These are phyloP conservation scores for Smutsia temminckii DNA, from an alignment of 2,797 vertebrate species.

Conservation along the genomic window DNA sequence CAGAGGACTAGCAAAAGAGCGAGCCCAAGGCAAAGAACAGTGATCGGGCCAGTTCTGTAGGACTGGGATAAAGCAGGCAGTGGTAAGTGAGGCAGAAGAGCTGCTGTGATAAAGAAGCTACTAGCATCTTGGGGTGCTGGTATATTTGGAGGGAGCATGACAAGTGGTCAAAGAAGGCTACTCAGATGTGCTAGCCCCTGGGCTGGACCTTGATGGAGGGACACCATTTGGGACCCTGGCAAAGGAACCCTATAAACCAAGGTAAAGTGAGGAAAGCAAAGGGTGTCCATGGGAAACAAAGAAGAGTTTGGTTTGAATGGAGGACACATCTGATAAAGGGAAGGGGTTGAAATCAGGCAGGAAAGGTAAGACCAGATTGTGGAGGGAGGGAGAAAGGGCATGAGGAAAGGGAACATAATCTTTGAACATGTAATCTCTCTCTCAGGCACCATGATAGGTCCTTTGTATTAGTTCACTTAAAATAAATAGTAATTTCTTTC, in stretches of 20 bases:
- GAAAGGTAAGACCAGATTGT: neutral
- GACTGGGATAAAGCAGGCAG: neutral
- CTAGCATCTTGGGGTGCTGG: neutral
- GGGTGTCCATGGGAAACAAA: neutral
- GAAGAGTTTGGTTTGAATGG: neutral
- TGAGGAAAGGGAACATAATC: neutral
- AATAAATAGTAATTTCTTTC: neutral
- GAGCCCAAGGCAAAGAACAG: neutral
- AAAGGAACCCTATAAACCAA: neutral
- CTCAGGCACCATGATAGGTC: neutral
- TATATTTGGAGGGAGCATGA: neutral
- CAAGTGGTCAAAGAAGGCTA: neutral
- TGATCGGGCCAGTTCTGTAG: neutral
- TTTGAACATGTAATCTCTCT: neutral
- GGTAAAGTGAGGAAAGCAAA: neutral
- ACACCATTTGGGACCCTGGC: neutral
- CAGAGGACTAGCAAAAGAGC: neutral
- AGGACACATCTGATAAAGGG: neutral
- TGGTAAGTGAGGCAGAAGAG: neutral
- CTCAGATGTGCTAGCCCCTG: neutral
- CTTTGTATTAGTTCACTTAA: neutral
- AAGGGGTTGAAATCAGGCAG: neutral
- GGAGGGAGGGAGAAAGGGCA: neutral
- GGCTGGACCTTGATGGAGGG: neutral
- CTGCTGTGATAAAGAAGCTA: neutral